Conservation (phyloP, 2,888 invertebrate genomes). For the Drosophila stalkeri region DNA sequence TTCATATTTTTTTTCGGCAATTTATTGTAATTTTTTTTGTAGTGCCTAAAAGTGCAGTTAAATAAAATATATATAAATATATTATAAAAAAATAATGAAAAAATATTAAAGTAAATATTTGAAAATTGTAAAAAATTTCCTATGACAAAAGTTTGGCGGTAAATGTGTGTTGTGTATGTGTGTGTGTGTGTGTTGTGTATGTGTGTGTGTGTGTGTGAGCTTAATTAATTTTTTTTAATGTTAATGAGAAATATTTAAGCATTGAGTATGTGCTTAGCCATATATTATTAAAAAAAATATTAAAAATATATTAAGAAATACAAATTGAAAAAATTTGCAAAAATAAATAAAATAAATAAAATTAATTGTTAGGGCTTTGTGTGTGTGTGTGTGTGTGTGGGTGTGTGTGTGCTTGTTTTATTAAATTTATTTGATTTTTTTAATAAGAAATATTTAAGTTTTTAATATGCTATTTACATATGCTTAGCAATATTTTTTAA, state of each 20-base stretch:
- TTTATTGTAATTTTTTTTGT: slow-evolving; percentile 25
- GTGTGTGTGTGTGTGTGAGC: not conserved
- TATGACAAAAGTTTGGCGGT: slow-evolving; percentile 46
- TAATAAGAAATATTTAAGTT: not conserved
- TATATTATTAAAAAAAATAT: too few relatives aligned
- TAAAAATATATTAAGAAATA: not conserved
- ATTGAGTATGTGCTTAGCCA: too few relatives aligned
- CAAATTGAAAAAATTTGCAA: too few relatives aligned
- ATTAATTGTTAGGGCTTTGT: not conserved
- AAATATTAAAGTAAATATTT: not conserved
- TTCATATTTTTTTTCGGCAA: slow-evolving; percentile 31
- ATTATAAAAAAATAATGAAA: not conserved
- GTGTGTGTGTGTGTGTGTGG: not conserved
- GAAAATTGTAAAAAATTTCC: not conserved
- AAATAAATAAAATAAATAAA: too few relatives aligned
- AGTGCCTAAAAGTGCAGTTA: slow-evolving; percentile 40
- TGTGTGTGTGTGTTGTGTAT: slow-evolving; percentile 7
- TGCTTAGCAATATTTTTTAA: not conserved
- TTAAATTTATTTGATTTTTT: not conserved
- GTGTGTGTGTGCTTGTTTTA: not conserved
- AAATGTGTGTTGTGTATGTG: slow-evolving; percentile 47
- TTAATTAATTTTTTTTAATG: not conserved
- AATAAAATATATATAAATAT: not conserved
- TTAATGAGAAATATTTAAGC: not conserved
- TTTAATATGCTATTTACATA: not conserved